These are phyloP conservation scores for Tinea trinotella DNA, from an alignment of 2,888 invertebrate species.

Conservation along the genomic window DNA sequence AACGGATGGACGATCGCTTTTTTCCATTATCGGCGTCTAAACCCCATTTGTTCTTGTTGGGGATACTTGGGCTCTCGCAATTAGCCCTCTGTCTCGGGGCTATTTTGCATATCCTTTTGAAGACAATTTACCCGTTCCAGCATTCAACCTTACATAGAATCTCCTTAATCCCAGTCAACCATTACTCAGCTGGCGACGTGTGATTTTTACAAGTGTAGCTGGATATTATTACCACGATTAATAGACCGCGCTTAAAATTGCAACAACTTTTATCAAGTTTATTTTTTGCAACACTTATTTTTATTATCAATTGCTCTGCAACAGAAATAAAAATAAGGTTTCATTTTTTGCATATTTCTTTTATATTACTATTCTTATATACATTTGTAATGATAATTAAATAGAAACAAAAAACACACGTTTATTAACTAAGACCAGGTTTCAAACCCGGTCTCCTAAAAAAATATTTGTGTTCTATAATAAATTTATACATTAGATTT, in stretches of 20 bases:
- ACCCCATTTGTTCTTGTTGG: slow-evolving; percentile 9
- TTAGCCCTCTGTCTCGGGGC: slow-evolving; percentile 15
- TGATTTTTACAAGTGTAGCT: neutral
- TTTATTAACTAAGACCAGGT: too few relatives aligned
- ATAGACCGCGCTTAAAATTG: neutral
- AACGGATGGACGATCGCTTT: neutral
- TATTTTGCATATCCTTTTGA: slow-evolving; percentile 17
- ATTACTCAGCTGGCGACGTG: slow-evolving; percentile 1
- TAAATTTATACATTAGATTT: too few relatives aligned
- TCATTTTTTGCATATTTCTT: too few relatives aligned
- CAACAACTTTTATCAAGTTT: neutral
- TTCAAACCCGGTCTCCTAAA: too few relatives aligned
- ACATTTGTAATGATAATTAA: too few relatives aligned
- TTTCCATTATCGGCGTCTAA: neutral
- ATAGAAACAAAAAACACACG: too few relatives aligned
- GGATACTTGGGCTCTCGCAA: neutral
- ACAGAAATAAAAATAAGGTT: neutral
- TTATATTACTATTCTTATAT: too few relatives aligned
- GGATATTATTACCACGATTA: neutral
- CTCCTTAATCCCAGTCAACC: neutral
- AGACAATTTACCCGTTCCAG: slow-evolving; percentile 14
- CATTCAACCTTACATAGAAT: neutral
- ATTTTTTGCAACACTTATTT: neutral
- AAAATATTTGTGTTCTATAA: too few relatives aligned
- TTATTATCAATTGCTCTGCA: neutral